Conservation (phyloP, 2,797 vertebrate species). For the Acridotheres tristis region DNA sequence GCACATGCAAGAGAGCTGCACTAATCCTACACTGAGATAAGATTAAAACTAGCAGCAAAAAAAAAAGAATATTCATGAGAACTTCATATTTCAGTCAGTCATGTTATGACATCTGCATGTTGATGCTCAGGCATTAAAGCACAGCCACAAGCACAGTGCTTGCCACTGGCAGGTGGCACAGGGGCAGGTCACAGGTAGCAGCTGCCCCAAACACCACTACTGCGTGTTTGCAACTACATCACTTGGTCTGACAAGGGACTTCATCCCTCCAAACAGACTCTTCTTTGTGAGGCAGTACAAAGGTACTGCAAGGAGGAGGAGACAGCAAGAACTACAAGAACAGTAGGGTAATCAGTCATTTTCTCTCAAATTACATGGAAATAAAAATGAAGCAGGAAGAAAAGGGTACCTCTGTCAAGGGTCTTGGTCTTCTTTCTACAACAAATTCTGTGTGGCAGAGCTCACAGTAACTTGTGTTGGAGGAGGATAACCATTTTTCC, state of each 20-base stretch:
- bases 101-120: not conserved
- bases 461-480: constrained; percentile 98
- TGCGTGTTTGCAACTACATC: not conserved
- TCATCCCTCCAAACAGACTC: not conserved
- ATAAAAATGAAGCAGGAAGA: constrained; percentile 6
- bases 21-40: not conserved
- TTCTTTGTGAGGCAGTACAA: not conserved
- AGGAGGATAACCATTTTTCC: constrained; percentile 96
- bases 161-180: rapidly evolving
- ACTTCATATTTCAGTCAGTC: not conserved
- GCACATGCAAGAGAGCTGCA: not conserved
- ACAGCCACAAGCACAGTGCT: not conserved
- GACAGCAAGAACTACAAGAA: not conserved
- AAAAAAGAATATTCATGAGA: not conserved
- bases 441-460: constrained; percentile 95
- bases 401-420: constrained; percentile 88
- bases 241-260: not conserved
- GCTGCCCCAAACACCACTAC: not conserved
- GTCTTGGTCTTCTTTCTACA: constrained; percentile 88
- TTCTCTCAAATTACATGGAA: not conserved
- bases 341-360: not conserved
- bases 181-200: not conserved
- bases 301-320: not conserved
- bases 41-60: not conserved
- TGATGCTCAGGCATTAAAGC: not conserved